Base-by-base conservation (phyloP, 2,888 invertebrate genomes). In the Carterocephalus palaemon region DNA sequence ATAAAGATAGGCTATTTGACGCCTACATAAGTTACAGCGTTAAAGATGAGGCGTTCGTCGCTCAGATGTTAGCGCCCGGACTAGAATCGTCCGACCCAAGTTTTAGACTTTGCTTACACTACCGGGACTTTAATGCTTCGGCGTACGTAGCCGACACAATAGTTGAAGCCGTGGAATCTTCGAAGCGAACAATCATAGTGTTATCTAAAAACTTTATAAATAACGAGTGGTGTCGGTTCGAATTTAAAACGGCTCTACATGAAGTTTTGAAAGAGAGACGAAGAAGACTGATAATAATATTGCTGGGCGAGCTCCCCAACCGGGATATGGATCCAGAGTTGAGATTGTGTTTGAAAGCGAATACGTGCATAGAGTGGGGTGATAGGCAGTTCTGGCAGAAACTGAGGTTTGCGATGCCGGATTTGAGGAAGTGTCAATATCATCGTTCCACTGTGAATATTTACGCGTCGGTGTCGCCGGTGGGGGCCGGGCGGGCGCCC, bases 331-430 rank as follows among this genome's bases (percentile, higher is more conserved):
- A 97, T 81, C 92, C 94, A 56, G 97, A 97, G 79, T 89, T 98
- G 70, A 90, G 95, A 60, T 90, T 95, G 70, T 96, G 96, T 80
- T 89, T 98, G 67, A 93, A 96, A 67, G 94, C 95, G 50, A 95
- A 95, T 85, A 95, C 95, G 62, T 94, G 95, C 75, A 92, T 98
- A 70, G 94, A 95, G 76, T 96, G 95, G 93, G 95, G 95, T 53
- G 97, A 98, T 82, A 93, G 95, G 73, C 92, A 95, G 71, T 98
- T 98, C 88, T 98, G 98, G 98, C 96, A 97, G 72, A 97, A 98
- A 83, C 88, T 98, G 53, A 92, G 94, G 70, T 95, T 95, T 70
- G 94, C 96, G 42, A 92, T 97, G 91, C 97, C 97, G 48, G 94
- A 95, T 78, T 89, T 91, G 58, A 87, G 90, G 72, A 88, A 90